phyloP scores from a whole-genome alignment of 2,888 invertebrate species.

The Acrobasis suavella region DNA sequence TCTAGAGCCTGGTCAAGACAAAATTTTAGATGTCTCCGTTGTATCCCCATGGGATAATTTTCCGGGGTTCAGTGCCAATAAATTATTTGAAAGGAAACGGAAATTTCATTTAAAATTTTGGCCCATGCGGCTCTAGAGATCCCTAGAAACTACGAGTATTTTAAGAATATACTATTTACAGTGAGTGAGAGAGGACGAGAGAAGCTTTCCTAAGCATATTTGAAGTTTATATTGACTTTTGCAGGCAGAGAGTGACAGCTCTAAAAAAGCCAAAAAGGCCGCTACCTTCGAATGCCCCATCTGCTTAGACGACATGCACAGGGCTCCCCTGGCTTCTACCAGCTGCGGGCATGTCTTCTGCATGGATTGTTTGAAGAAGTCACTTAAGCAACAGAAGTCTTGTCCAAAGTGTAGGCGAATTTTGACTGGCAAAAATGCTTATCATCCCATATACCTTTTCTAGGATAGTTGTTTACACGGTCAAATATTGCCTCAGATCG shows the following conservation, averaged over 20 bases:
- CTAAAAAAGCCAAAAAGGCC: not conserved
- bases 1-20: no score
- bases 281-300: constrained; percentile 38
- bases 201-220: no score
- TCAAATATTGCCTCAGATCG: not conserved
- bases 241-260: not conserved
- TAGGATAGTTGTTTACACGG: not conserved
- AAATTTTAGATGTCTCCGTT: no score
- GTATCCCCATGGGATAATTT: no score
- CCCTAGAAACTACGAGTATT: no score
- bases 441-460: constrained; percentile 37
- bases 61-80: no score
- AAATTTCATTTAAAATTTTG: no score
- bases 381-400: constrained; percentile 34
- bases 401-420: constrained; percentile 44
- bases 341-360: constrained; percentile 51
- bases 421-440: constrained; percentile 38
- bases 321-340: constrained; percentile 43
- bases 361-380: constrained; percentile 37
- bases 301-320: constrained; percentile 46
- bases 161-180: no score
- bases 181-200: no score
- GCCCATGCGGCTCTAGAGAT: no score
- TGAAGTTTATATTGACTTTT: not conserved
- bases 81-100: no score